Base-by-base conservation (phyloP, 2,113 vertebrate genomes). In the Catharus minimus region DNA sequence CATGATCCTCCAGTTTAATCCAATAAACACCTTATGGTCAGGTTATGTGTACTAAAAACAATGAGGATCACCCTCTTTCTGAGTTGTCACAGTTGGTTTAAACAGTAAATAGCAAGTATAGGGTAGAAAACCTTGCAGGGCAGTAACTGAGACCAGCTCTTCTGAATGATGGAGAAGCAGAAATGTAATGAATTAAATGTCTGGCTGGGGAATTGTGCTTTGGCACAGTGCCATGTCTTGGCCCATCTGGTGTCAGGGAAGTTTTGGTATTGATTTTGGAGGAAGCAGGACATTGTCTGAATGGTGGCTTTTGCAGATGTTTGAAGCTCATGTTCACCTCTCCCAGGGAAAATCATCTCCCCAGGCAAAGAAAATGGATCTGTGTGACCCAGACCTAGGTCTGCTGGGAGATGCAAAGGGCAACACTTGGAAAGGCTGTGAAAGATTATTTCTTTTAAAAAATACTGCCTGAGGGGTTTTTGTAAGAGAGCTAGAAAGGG, bases 1-100 rank as follows among this genome's bases (percentile, higher is more conserved):
- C 81, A 66, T 82, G 76, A 96, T 95, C 89, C 88, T 78, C 76
- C 67, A 71, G 69, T 94, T 94, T 95, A 95, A 97, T 96, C 95
- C 95, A 82, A 91, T 96, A 79, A 93, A 91, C 87, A 88, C 92
- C 92, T 89, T 96, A 93, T 95, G 95, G 88, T 58, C 56, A 41
- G n/a, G 91, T 94, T 96, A 72, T 87, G 20, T 71, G 74, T 74
- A 50, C 89, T 89, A 64, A 94, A 89, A 93, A 21, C 43, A 66
- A 49, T 33, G 82, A 72, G 81, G 65, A 73, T 91, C 68, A 76
- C 77, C 50, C 61, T 65, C 82, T 73, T 88, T n/a, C 52, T 66
- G 83, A 72, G 67, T 75, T 83, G 65, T 68, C 64, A 78, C 33
- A 21, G 64, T 38, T 71, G 47, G 52, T 86, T 93, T 92, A 53